phyloP scores from a whole-genome alignment of 1,140 invertebrate genomes.

The Mycetomoellerius zeteki region DNA sequence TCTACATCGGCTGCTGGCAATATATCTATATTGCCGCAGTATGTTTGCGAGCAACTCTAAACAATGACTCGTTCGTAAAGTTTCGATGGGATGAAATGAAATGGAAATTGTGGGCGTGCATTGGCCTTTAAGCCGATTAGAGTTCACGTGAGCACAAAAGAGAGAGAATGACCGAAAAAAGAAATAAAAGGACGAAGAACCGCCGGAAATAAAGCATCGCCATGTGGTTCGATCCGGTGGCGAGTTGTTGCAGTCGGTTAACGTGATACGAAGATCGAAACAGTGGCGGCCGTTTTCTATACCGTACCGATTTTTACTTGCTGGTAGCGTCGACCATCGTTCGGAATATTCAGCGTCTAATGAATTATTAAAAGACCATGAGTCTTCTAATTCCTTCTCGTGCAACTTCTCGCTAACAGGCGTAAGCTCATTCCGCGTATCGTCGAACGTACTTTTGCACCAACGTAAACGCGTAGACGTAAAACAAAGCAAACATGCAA shows the following conservation, averaged over 20 bases:
- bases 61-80: slow-evolving; percentile 50
- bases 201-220: slow-evolving; percentile 34
- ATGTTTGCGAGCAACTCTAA: slow-evolving; percentile 32
- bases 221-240: not conserved
- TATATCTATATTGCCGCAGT: slow-evolving; percentile 7
- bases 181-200: not conserved
- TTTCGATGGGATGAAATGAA: slow-evolving; percentile 53
- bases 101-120: slow-evolving; percentile 49
- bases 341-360: slow-evolving; percentile 55
- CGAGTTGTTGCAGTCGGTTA: not conserved
- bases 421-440: not conserved
- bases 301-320: slow-evolving; percentile 33
- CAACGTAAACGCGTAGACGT: not conserved
- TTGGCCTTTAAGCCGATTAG: slow-evolving; percentile 61
- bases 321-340: slow-evolving; percentile 25
- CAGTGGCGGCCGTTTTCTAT: not conserved
- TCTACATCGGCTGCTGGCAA: slow-evolving; percentile 14
- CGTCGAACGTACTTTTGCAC: not conserved
- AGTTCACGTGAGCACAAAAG: not conserved
- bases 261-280: slow-evolving; percentile 17
- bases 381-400: not conserved
- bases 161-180: not conserved
- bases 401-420: not conserved
- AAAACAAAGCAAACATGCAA: slow-evolving; percentile 22
- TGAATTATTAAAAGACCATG: slow-evolving; percentile 67